Evolutionary conservation across 2,888 invertebrate species (phyloP).

Genomic region (Netelia inedita): DNA sequence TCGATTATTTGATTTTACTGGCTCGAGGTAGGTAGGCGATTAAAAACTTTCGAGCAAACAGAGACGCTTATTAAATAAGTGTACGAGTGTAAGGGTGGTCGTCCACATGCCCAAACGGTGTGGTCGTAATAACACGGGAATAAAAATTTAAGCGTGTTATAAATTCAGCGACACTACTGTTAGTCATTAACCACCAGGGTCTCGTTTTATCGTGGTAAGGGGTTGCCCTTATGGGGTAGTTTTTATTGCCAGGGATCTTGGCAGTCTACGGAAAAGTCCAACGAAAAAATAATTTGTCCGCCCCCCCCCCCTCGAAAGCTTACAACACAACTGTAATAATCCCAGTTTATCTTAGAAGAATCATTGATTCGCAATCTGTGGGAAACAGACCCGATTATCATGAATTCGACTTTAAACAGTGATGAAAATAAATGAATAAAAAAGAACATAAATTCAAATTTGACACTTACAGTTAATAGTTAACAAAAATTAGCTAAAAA

Average conservation of each 20-base stretch:
- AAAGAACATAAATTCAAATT: too few species aligned
- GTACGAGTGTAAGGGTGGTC: too few species aligned
- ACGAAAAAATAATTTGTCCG: conserved; percentile 17
- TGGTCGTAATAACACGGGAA: background rate
- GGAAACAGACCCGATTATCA: background rate
- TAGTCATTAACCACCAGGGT: background rate
- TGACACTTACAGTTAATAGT: too few species aligned
- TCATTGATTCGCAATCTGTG: conserved; percentile 38
- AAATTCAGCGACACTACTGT: conserved; percentile 5
- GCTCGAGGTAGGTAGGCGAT: background rate
- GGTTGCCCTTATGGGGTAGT: conserved; percentile 31
- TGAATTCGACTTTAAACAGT: too few species aligned
- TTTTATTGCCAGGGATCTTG: conserved; percentile 23
- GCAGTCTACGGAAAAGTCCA: conserved; percentile 1
- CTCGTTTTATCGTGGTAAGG: conserved; percentile 17
- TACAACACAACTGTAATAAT: conserved; percentile 13
- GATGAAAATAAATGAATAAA: too few species aligned
- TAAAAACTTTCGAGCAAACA: background rate
- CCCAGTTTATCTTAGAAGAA: conserved; percentile 36
- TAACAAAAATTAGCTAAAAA: too few species aligned
- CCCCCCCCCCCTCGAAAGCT: background rate
- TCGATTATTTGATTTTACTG: too few species aligned
- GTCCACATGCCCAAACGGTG: background rate
- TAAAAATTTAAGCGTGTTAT: conserved; percentile 26
- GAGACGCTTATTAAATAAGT: background rate